Conservation (phyloP, 92 coral and sea anemone genomes). For the Epizoanthus stellaris region DNA sequence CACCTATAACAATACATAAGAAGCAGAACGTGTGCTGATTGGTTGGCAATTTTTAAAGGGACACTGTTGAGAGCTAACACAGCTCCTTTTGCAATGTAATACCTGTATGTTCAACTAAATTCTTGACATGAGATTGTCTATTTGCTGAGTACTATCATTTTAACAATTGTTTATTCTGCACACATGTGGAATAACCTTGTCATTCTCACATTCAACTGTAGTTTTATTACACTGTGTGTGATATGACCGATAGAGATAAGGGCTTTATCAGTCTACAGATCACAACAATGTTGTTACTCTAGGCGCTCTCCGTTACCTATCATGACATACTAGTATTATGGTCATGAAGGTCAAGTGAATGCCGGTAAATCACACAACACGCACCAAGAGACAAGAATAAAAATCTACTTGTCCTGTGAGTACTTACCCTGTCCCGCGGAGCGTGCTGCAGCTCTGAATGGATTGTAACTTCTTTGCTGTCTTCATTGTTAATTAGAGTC, state of each 20-base stretch:
- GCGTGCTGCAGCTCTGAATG: constrained; percentile 80
- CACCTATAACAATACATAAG: too few species aligned
- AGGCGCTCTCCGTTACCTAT: constrained; percentile 44
- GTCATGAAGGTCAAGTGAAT: constrained; percentile 38
- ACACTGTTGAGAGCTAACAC: too few species aligned
- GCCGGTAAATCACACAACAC: constrained; percentile 16
- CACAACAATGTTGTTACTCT: constrained; percentile 15
- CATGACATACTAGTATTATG: not conserved
- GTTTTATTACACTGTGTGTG: constrained; percentile 10
- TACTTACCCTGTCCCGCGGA: constrained; percentile 79
- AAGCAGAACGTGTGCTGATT: too few species aligned
- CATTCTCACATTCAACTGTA: not conserved
- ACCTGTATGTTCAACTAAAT: too few species aligned
- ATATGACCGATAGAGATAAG: not conserved
- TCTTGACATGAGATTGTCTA: too few species aligned
- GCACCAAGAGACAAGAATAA: not conserved
- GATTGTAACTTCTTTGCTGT: constrained; percentile 80
- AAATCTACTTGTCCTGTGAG: not conserved
- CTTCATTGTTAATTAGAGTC: constrained; percentile 82
- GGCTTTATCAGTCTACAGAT: not conserved
- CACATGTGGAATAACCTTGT: too few species aligned
- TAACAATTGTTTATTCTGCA: too few species aligned
- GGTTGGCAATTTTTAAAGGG: too few species aligned
- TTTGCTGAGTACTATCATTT: too few species aligned
- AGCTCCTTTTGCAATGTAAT: too few species aligned